These are phyloP conservation scores for Apteryx owenii DNA, from an alignment of 2,113 vertebrate genomes.

Conservation along the genomic window DNA sequence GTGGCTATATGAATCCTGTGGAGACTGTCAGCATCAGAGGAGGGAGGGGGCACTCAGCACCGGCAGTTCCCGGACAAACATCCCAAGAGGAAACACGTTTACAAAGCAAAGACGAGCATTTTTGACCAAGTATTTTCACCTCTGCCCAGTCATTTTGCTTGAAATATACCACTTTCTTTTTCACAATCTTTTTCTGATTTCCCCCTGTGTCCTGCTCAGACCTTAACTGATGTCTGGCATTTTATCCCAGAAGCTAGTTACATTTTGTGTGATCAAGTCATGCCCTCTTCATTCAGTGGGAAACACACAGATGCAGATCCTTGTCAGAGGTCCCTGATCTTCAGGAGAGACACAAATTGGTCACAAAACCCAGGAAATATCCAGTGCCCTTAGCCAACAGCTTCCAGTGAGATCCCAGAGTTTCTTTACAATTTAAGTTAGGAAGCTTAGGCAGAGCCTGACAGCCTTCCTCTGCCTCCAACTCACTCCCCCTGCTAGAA, in stretches of 20 bases:
- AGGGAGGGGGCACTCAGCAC: background rate
- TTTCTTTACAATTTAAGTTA: background rate
- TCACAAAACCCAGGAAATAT: fast-evolving
- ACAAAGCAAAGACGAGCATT: background rate
- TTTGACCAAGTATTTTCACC: background rate
- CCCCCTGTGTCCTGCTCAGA: background rate
- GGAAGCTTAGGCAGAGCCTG: background rate
- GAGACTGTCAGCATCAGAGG: background rate
- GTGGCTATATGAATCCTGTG: background rate
- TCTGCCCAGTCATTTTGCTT: background rate
- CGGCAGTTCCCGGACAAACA: background rate
- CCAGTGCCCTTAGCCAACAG: background rate
- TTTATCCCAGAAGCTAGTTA: background rate
- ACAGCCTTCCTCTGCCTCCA: background rate
- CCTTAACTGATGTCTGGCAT: background rate
- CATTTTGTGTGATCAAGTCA: background rate
- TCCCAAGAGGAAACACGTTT: background rate
- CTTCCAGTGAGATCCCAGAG: background rate
- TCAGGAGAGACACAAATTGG: background rate
- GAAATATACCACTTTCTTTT: background rate
- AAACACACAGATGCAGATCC: background rate
- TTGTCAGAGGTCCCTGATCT: background rate
- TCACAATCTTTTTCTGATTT: background rate
- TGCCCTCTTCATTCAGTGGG: background rate
- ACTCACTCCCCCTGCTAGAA: background rate